Base-by-base conservation (phyloP, 2,888 invertebrate species). In the Cataglyphis livida region DNA sequence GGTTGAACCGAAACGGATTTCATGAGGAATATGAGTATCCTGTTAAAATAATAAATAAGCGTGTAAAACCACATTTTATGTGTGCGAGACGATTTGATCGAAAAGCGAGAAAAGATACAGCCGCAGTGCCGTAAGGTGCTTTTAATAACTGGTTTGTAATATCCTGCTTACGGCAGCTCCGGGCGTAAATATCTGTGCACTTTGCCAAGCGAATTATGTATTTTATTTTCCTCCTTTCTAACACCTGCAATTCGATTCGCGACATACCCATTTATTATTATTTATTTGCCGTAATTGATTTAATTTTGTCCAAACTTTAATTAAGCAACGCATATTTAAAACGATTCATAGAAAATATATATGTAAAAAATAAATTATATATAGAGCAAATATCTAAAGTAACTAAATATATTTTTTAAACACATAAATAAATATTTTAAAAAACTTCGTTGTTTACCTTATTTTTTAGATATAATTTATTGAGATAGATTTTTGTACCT, bases 121-220 rank as follows among this genome's bases (percentile, higher is more conserved):
- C 68, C 68, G 57, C 57, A 32, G 28, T 28, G 28, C 28, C 51
- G 70, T 35, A 59, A 76, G 57, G 62, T 70, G 75, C 84, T 79
- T 88, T 87, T 89, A 88, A 88, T 88, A 88, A 88, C 88, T 85
- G 85, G 88, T 88, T 88, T 88, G 85, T 66, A 85, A 89, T 89
- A 88, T 88, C 87, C 87, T 85, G 66, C 70, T 89, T 74, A 64
- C 79, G 68, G 82, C 85, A 82, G 75, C 68, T 75, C 78, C 76
- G 38, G 38, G 62, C 62, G 38, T 81, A 79, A 85, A 86, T 66
- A 59, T 48, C 81, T 84, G 79, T 85, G 89, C 81, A 88, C 78
- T 78, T 78, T 78, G 44, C 70, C 18, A 44, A 6, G 59, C 32
- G 21, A 78, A 78, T 78, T 70, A 78, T 70, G 70, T 21, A 78